Percentiles rank a stretch among this genome's conserved stretches.
Evolutionary conservation across 2,888 invertebrate genomes (phyloP).

Genomic region (Steinernema hermaphroditum): DNA sequence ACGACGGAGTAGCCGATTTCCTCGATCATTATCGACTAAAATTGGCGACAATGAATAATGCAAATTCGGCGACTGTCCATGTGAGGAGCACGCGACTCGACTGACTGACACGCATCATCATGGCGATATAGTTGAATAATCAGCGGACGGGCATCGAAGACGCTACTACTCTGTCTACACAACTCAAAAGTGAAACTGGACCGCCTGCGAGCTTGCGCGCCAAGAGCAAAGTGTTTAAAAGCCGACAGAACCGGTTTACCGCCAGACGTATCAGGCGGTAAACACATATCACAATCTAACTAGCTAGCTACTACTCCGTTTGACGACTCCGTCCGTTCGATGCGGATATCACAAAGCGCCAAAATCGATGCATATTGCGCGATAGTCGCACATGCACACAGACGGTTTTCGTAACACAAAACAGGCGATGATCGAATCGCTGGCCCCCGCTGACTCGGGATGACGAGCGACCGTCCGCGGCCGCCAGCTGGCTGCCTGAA

Average conservation of each 20-base stretch:
- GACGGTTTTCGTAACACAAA: no score
- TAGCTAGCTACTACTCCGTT: background rate
- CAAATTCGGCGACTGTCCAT: background rate
- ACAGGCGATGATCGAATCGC: background rate
- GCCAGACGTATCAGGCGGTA: background rate
- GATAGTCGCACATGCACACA: no score
- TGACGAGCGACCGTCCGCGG: background rate
- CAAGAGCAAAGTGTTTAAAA: conserved; percentile 17
- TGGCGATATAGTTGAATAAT: no score
- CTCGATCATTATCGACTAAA: background rate
- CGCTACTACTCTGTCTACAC: background rate
- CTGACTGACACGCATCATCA: no score
- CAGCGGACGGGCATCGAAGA: background rate
- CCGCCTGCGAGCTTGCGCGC: conserved; percentile 6
- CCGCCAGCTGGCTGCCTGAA: conserved; percentile 18
- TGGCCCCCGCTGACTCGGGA: background rate
- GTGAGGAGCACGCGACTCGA: background rate
- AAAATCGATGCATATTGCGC: no score
- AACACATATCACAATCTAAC: background rate
- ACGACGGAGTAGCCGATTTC: conserved; percentile 32
- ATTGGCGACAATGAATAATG: background rate
- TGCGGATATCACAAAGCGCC: no score
- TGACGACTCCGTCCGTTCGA: no score
- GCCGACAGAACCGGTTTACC: conserved; percentile 3
- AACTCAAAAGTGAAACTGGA: conserved; percentile 8